These are phyloP conservation scores for Uromys caudimaculatus DNA, from an alignment of 2,797 vertebrate genomes.

Conservation along the genomic window DNA sequence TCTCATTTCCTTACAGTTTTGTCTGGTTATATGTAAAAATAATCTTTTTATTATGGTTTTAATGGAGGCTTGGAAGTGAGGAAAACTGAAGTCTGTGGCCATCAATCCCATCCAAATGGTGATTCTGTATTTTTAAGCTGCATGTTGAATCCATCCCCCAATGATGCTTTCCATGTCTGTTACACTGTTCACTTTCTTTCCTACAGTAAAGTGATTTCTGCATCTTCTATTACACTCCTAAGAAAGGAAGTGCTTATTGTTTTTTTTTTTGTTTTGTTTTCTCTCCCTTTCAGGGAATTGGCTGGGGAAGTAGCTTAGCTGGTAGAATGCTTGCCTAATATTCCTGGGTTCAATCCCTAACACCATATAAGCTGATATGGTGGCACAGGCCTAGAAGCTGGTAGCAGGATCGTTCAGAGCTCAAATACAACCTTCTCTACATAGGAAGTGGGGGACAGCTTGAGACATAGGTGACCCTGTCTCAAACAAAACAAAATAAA, in stretches of 20 bases:
- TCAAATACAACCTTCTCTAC: background rate
- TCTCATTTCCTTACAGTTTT: background rate
- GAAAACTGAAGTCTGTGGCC: background rate
- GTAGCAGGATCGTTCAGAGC: no score
- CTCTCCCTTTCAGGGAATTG: background rate
- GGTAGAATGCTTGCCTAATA: background rate
- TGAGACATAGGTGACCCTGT: background rate
- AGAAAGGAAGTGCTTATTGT: background rate
- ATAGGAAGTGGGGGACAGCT: background rate
- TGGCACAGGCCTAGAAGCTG: background rate
- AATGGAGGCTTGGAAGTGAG: background rate
- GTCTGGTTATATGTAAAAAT: background rate
- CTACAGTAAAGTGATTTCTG: background rate
- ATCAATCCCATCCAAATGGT: background rate
- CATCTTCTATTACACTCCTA: background rate
- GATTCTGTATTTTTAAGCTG: background rate
- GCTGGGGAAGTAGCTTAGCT: background rate
- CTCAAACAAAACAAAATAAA: background rate
- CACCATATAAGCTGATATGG: background rate
- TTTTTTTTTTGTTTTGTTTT: background rate
- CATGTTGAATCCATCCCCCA: background rate
- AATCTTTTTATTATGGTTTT: background rate
- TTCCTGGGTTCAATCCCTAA: background rate
- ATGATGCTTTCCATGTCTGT: background rate
- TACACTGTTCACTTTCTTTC: background rate